A percentile compares a stretch with the other conserved stretches of the same genome.
Evolutionary conservation across 2,113 vertebrate genomes (phyloP).

Genomic region (Vicugna pacos): DNA sequence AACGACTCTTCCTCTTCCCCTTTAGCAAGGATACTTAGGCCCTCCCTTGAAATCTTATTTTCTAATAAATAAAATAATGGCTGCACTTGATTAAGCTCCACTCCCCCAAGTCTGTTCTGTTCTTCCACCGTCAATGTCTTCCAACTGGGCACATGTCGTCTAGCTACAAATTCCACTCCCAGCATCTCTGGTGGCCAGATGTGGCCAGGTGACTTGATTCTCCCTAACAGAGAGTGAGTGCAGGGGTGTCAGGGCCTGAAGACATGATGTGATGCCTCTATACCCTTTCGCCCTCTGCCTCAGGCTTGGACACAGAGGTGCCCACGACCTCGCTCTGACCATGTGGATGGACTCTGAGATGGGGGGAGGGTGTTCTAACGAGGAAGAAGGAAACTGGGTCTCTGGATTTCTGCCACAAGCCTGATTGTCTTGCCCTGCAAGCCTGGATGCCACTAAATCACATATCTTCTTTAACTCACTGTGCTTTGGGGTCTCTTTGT

Average conservation of each 20-base stretch:
- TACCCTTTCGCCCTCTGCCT: too few relatives aligned
- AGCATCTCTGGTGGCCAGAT: background rate
- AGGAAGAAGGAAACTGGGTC: background rate
- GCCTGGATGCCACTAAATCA: background rate
- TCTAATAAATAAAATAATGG: background rate
- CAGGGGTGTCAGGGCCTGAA: background rate
- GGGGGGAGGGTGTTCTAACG: background rate
- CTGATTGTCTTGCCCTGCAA: background rate
- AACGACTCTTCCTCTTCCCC: background rate
- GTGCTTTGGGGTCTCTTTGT: background rate
- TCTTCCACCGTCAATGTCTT: background rate
- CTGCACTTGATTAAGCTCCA: background rate
- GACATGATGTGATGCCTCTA: background rate
- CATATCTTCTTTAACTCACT: background rate
- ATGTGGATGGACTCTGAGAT: fast-evolving
- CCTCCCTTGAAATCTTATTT: background rate
- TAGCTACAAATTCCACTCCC: background rate
- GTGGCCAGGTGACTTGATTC: background rate
- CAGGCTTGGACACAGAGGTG: background rate
- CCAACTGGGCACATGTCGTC: background rate
- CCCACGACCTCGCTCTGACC: background rate
- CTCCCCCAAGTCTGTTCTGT: background rate
- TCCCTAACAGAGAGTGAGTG: background rate
- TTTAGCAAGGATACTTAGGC: background rate
- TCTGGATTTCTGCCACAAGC: background rate